These are phyloP conservation scores for Microtus ochrogaster DNA, from an alignment of 2,113 vertebrate genomes.

Conservation along the genomic window DNA sequence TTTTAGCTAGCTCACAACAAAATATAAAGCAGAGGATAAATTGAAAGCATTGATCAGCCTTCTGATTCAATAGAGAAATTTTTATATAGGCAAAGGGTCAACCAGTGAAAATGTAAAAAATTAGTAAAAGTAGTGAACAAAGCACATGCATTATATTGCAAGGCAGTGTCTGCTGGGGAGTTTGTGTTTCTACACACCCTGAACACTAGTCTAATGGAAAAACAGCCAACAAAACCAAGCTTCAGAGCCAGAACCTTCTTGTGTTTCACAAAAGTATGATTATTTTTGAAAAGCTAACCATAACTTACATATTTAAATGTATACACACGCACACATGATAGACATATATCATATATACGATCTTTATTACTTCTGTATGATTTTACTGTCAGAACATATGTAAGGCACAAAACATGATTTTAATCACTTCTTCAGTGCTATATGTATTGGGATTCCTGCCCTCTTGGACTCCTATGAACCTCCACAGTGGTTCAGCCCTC, in stretches of 20 bases:
- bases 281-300: conserved; percentile 19
- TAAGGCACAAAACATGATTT: conserved; percentile 31
- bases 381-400: not conserved
- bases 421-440: conserved; percentile 14
- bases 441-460: not conserved
- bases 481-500: not conserved
- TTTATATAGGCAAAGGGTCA: conserved; percentile 11
- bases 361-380: conserved; percentile 20
- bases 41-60: conserved; percentile 11
- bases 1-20: conserved; percentile 6
- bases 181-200: not conserved
- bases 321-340: not conserved
- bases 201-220: conserved; percentile 18
- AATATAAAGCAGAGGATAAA: not conserved
- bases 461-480: not conserved
- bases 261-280: conserved; percentile 49
- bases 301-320: not conserved
- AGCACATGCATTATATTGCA: not conserved
- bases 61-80: conserved; percentile 17
- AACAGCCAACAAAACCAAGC: conserved; percentile 41
- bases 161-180: not conserved
- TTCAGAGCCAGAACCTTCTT: conserved; percentile 39
- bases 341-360: not conserved
- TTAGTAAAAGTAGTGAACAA: conserved; percentile 29
- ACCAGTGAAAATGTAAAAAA: conserved; percentile 27